These are phyloP conservation scores for Sminthopsis crassicaudata DNA, from an alignment of 2,113 vertebrate genomes.

Conservation along the genomic window DNA sequence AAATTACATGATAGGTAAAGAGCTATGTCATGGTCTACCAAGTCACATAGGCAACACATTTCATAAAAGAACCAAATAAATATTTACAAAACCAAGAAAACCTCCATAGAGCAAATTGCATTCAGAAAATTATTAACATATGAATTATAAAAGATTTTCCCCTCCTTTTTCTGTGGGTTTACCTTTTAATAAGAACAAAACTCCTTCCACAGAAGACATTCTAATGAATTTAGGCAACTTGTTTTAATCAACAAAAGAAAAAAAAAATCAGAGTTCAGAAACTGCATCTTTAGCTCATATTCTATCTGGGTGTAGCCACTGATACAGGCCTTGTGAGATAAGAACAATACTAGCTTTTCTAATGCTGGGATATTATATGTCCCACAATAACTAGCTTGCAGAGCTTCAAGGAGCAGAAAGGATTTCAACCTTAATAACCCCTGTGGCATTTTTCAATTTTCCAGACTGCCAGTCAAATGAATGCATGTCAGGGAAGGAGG, in stretches of 20 bases:
- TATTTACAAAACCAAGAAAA: constrained; percentile 70
- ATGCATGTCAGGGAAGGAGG: constrained; percentile 74
- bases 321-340: constrained; percentile 60
- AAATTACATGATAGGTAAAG: constrained; percentile 56
- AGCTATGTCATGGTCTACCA: constrained; percentile 60
- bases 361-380: constrained; percentile 71
- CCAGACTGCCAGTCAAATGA: constrained; percentile 82
- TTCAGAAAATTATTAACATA: constrained; percentile 77
- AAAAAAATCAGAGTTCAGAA: constrained; percentile 68
- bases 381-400: constrained; percentile 67
- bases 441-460: constrained; percentile 81
- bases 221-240: constrained; percentile 61
- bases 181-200: constrained; percentile 79
- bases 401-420: constrained; percentile 71
- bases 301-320: constrained; percentile 51
- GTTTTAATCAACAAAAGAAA: constrained; percentile 68
- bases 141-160: constrained; percentile 69
- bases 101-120: constrained; percentile 60
- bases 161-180: constrained; percentile 68
- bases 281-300: constrained; percentile 67
- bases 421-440: constrained; percentile 79
- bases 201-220: constrained; percentile 71
- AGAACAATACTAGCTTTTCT: constrained; percentile 68
- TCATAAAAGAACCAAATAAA: constrained; percentile 64
- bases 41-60: constrained; percentile 62